Conservation (phyloP, 2,888 invertebrate genomes). For the Anodontia alba region DNA sequence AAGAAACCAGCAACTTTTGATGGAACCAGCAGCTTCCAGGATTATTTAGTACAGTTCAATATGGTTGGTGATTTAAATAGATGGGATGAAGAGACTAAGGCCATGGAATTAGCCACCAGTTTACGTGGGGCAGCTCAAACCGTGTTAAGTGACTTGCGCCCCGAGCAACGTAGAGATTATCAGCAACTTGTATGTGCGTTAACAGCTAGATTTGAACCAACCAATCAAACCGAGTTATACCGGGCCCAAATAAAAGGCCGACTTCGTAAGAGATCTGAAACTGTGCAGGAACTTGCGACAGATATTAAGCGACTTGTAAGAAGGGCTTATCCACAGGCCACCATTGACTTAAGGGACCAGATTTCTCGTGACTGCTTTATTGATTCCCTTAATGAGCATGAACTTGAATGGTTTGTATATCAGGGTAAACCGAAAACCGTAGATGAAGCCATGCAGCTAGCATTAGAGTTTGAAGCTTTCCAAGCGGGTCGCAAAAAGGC, state of each 20-base stretch:
- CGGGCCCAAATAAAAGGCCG: constrained; percentile 18
- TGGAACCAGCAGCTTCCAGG: constrained; percentile 23
- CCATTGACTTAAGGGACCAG: constrained; percentile 5
- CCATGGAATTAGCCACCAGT: constrained; percentile 30
- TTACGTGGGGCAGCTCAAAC: constrained; percentile 29
- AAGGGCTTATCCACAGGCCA: constrained; percentile 21
- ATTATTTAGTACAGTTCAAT: constrained; percentile 34
- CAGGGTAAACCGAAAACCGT: constrained; percentile 15
- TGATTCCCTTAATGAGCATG: constrained; percentile 10
- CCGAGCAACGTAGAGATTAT: constrained; percentile 16
- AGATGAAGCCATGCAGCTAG: constrained; percentile 9
- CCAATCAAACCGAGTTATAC: constrained; percentile 28
- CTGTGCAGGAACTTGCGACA: constrained; percentile 30
- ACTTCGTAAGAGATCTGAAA: constrained; percentile 17
- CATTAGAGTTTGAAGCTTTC: constrained; percentile 13
- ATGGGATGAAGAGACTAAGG: constrained; percentile 21
- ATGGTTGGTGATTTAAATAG: constrained; percentile 19
- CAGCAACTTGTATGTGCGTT: constrained; percentile 19
- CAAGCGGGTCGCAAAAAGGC: background rate
- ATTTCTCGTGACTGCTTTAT: constrained; percentile 1
- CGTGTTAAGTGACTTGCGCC: constrained; percentile 22
- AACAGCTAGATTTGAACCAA: constrained; percentile 23
- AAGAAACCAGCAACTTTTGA: constrained; percentile 28
- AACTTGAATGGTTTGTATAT: constrained; percentile 12
- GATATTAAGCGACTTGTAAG: constrained; percentile 20